A percentile compares a stretch with the other conserved stretches of the same genome.
Evolutionary conservation across 2,797 vertebrate species (phyloP).

Genomic region (Syndactyla subalaris): DNA sequence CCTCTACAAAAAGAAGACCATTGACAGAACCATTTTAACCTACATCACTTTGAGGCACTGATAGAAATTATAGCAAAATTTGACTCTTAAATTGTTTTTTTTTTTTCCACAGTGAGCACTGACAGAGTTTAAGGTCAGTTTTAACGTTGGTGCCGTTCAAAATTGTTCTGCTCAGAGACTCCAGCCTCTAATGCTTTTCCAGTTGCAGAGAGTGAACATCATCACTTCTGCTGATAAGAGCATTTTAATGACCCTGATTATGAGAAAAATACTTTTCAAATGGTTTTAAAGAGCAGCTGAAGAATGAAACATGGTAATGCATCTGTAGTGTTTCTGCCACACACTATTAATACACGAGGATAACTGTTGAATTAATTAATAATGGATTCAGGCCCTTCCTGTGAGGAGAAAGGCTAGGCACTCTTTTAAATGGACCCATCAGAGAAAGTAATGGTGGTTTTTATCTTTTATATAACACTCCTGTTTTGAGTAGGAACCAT

Average conservation of each 20-base stretch:
- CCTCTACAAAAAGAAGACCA: background rate
- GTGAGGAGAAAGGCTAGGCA: background rate
- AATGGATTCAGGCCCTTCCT: background rate
- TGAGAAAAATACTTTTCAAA: background rate
- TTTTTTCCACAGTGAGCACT: background rate
- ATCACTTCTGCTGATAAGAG: background rate
- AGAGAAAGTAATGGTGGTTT: background rate
- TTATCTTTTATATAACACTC: background rate
- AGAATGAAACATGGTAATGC: background rate
- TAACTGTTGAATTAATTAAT: slow-evolving; percentile 10
- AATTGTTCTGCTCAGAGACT: background rate
- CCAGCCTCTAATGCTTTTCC: background rate
- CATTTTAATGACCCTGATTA: slow-evolving; percentile 19
- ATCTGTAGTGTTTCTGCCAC: background rate
- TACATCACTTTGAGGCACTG: accelerated
- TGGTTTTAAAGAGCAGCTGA: slow-evolving; percentile 1
- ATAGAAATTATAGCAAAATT: background rate
- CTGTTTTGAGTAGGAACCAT: background rate
- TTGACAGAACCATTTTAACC: background rate
- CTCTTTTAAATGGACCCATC: background rate
- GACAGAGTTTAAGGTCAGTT: background rate
- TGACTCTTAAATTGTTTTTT: background rate
- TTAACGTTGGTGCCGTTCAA: background rate
- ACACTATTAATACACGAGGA: background rate
- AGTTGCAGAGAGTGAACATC: background rate